Evolutionary conservation across 2,797 vertebrate genomes (phyloP).

Genomic region (Mycteria americana): DNA sequence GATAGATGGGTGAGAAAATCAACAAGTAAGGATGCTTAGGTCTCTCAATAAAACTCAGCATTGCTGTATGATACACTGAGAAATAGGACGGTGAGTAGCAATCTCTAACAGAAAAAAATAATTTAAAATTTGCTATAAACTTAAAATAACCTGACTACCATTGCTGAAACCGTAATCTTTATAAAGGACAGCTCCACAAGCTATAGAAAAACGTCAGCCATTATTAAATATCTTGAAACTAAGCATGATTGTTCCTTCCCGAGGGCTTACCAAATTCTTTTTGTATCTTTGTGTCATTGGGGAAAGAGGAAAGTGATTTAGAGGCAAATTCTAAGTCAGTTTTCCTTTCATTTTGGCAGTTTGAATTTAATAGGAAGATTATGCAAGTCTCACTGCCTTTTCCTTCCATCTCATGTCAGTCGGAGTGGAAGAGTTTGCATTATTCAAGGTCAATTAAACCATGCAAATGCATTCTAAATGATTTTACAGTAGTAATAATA

Average conservation of each 20-base stretch:
- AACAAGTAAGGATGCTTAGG: neutral
- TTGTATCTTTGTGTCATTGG: neutral
- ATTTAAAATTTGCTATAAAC: neutral
- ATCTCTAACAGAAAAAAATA: neutral
- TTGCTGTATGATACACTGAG: neutral
- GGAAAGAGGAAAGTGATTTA: neutral
- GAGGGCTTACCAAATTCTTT: neutral
- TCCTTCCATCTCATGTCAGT: neutral
- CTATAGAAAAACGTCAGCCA: neutral
- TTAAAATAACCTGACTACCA: neutral
- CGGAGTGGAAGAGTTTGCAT: neutral
- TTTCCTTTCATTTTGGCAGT: slow-evolving; percentile 10
- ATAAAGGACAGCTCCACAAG: neutral
- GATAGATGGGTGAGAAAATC: neutral
- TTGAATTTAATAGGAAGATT: slow-evolving; percentile 35
- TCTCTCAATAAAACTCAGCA: neutral
- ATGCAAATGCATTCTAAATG: slow-evolving; percentile 51
- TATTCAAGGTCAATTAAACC: slow-evolving; percentile 60
- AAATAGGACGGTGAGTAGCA: neutral
- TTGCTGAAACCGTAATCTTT: neutral
- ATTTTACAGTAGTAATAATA: slow-evolving; percentile 44
- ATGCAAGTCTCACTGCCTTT: slow-evolving; percentile 14
- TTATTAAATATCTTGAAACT: neutral
- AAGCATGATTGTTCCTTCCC: neutral
- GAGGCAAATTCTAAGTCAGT: slow-evolving; percentile 7